Evolutionary conservation across 2,113 vertebrate genomes (phyloP).

Genomic region (Aphyosemion australe): DNA sequence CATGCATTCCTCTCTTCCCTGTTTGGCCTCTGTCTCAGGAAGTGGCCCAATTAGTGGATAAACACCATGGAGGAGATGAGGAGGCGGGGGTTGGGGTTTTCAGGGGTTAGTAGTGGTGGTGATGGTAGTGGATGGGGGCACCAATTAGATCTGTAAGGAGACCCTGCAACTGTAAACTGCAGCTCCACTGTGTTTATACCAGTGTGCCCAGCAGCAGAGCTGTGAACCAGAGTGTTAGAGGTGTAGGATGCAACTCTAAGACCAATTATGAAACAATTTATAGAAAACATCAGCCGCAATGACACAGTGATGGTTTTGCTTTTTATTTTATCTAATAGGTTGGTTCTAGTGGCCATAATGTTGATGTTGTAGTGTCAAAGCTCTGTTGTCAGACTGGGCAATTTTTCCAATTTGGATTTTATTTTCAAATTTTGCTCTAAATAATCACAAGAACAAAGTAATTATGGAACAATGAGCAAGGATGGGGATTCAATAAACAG

Average conservation of each 20-base stretch:
- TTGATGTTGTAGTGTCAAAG: too few species aligned
- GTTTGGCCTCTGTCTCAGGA: conserved; percentile 86
- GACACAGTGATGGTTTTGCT: background rate
- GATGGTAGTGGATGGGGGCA: conserved; percentile 51
- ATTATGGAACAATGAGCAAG: too few species aligned
- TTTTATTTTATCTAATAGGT: background rate
- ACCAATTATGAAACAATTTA: conserved; percentile 45
- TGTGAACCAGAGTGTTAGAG: background rate
- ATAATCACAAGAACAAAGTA: too few species aligned
- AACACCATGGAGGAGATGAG: conserved; percentile 80
- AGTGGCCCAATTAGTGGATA: conserved; percentile 86
- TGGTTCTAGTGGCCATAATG: too few species aligned
- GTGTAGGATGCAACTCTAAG: background rate
- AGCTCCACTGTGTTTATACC: conserved; percentile 32
- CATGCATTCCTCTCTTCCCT: conserved; percentile 80
- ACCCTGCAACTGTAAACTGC: conserved; percentile 15
- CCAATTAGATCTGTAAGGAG: conserved; percentile 79
- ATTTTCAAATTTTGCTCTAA: too few species aligned
- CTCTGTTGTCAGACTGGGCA: too few species aligned
- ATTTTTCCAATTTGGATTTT: too few species aligned
- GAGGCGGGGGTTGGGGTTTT: conserved; percentile 54
- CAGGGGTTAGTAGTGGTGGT: conserved; percentile 47
- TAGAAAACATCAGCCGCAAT: conserved; percentile 16
- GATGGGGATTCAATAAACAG: too few species aligned
- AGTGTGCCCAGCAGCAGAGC: conserved; percentile 7